Conservation (phyloP, 2,888 invertebrate species). For the Nemotelus pantherinus region DNA sequence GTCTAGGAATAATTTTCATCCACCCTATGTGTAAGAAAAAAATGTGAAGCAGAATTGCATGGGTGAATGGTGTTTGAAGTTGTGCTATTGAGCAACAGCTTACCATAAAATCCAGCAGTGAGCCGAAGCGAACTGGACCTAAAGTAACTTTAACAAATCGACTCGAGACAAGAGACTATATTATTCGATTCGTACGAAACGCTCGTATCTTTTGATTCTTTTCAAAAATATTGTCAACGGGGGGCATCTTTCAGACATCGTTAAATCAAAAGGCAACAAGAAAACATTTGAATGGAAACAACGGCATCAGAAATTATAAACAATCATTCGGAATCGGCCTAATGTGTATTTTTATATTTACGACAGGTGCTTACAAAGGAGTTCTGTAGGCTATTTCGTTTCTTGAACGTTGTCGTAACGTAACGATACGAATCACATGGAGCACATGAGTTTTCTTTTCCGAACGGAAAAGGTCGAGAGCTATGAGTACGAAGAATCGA, state of each 20-base stretch:
- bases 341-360: slow-evolving; percentile 43
- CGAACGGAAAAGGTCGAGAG: background rate
- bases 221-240: slow-evolving; percentile 43
- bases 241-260: slow-evolving; percentile 45
- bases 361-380: slow-evolving; percentile 40
- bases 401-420: slow-evolving; percentile 5
- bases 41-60: slow-evolving; percentile 11
- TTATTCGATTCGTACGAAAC: slow-evolving; percentile 15
- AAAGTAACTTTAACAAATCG: background rate
- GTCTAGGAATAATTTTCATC: slow-evolving; percentile 13
- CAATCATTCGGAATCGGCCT: slow-evolving; percentile 42
- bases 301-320: slow-evolving; percentile 44
- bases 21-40: background rate
- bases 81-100: slow-evolving; percentile 3
- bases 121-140: background rate
- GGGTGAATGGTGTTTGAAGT: background rate
- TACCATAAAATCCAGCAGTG: background rate
- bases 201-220: background rate
- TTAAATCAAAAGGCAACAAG: slow-evolving; percentile 44
- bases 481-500: background rate
- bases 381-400: background rate
- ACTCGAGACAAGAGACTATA: background rate
- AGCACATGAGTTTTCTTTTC: background rate
- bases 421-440: background rate
- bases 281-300: slow-evolving; percentile 39